These are phyloP conservation scores for Nymphalis urticae DNA, from an alignment of 2,888 invertebrate species.

Conservation along the genomic window DNA sequence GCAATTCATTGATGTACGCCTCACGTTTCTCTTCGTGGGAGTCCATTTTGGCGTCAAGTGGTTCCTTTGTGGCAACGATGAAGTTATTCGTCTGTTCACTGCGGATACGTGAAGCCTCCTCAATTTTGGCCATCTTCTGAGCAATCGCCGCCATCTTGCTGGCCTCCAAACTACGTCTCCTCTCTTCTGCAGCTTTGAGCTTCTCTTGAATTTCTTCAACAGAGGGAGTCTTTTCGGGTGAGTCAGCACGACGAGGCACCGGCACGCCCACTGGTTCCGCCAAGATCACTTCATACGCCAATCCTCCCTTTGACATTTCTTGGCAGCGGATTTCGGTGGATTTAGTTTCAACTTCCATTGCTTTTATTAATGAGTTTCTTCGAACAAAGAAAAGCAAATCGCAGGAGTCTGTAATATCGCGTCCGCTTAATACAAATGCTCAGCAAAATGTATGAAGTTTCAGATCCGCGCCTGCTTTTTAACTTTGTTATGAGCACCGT, in stretches of 20 bases:
- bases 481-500: too few species aligned
- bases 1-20: constrained; percentile 93
- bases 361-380: too few species aligned
- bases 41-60: constrained; percentile 95
- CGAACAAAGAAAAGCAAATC: too few species aligned
- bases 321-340: constrained; percentile 95
- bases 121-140: constrained; percentile 92
- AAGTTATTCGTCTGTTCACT: constrained; percentile 93
- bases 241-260: constrained; percentile 85
- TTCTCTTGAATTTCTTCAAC: constrained; percentile 96
- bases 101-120: constrained; percentile 93
- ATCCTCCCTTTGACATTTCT: constrained; percentile 94
- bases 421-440: too few species aligned
- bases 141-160: constrained; percentile 91
- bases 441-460: too few species aligned
- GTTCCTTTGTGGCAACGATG: constrained; percentile 92
- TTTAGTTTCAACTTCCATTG: too few species aligned
- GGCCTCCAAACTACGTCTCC: constrained; percentile 93
- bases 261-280: constrained; percentile 90
- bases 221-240: constrained; percentile 87
- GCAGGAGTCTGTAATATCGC: too few species aligned
- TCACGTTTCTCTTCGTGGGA: constrained; percentile 94
- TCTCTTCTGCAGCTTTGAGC: constrained; percentile 95
- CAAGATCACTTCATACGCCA: constrained; percentile 95
- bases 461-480: too few species aligned